Conservation (phyloP, 2,888 invertebrate genomes). For the Erebia palarica region DNA sequence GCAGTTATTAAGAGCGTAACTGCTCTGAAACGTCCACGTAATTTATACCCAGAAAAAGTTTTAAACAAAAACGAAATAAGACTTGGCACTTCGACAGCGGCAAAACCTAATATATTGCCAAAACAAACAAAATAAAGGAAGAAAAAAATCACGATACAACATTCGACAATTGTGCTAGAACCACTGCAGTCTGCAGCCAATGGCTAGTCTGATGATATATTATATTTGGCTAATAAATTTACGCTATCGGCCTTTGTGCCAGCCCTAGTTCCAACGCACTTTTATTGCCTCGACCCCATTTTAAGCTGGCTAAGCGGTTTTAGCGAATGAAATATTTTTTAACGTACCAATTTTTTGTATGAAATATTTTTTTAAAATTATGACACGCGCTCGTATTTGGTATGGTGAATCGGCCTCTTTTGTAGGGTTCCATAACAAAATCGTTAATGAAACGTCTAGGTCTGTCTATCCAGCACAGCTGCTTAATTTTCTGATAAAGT, state of each 20-base stretch:
- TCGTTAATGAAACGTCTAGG: too few relatives aligned
- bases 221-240: constrained; percentile 42
- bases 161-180: constrained; percentile 32
- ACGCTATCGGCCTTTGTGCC: constrained; percentile 41
- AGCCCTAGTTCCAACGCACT: constrained; percentile 51
- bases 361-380: constrained; percentile 29
- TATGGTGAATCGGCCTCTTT: neutral
- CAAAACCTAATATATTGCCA: constrained; percentile 24
- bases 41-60: neutral
- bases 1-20: neutral
- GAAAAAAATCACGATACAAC: constrained; percentile 35
- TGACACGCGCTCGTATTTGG: constrained; percentile 31
- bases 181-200: constrained; percentile 36
- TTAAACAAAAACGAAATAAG: constrained; percentile 11
- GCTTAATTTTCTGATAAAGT: too few relatives aligned
- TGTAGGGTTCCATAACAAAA: too few relatives aligned
- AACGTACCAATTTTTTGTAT: constrained; percentile 41
- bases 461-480: too few relatives aligned
- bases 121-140: constrained; percentile 28
- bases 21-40: neutral
- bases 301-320: constrained; percentile 54
- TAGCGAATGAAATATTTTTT: constrained; percentile 55
- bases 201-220: constrained; percentile 38
- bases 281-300: constrained; percentile 62
- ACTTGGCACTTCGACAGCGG: constrained; percentile 21